These are phyloP conservation scores for Cynodonichthys magdalenae DNA, from an alignment of 2,797 vertebrate species.

Conservation along the genomic window DNA sequence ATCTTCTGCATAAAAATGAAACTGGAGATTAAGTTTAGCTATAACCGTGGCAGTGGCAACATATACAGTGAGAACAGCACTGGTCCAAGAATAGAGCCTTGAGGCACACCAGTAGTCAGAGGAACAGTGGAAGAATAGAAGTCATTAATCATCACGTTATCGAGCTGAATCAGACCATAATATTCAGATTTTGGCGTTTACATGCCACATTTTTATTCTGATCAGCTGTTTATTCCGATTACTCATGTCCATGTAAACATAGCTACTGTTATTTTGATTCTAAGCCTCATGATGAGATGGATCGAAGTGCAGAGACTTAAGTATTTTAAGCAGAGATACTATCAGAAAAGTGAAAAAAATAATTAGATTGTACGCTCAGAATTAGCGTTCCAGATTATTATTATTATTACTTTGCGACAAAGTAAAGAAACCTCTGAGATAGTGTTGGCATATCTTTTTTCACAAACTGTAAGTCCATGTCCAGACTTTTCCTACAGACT, in stretches of 20 bases:
- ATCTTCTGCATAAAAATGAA: too few relatives aligned
- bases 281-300: not conserved
- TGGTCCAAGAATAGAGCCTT: too few relatives aligned
- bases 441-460: not conserved
- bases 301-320: not conserved
- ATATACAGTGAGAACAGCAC: too few relatives aligned
- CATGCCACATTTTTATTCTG: too few relatives aligned
- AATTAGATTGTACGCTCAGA: not conserved
- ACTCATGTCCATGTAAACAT: too few relatives aligned
- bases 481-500: constrained; percentile 59
- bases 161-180: too few relatives aligned
- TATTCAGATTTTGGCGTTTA: too few relatives aligned
- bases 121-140: not conserved
- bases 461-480: constrained; percentile 22
- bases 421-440: too few relatives aligned
- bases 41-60: too few relatives aligned
- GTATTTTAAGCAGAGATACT: not conserved
- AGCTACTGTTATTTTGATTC: not conserved
- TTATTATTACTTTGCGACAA: not conserved
- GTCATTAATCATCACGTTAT: not conserved
- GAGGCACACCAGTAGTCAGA: too few relatives aligned
- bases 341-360: not conserved
- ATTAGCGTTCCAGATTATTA: not conserved
- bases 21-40: too few relatives aligned
- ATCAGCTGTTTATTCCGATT: too few relatives aligned